Evolutionary conservation across 2,888 invertebrate species (phyloP).

Genomic region (Acleris cristana): DNA sequence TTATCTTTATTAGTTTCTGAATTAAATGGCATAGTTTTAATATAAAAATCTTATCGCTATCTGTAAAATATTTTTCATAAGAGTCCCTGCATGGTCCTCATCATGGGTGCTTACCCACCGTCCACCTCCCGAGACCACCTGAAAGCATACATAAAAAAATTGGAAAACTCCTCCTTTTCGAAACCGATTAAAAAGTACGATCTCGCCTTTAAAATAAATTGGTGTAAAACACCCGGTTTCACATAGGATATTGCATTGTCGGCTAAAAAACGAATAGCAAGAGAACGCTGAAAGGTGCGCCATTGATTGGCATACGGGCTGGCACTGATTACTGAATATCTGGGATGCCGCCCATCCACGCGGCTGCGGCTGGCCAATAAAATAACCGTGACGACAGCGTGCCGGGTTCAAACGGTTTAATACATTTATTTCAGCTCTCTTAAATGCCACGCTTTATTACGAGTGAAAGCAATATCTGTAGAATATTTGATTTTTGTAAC

Average conservation of each 20-base stretch:
- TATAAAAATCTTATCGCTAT: too few relatives aligned
- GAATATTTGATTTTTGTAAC: too few relatives aligned
- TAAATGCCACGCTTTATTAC: background rate
- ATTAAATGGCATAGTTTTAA: too few relatives aligned
- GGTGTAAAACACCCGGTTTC: conserved; percentile 2
- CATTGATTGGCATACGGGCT: conserved; percentile 58
- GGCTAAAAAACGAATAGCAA: conserved; percentile 34
- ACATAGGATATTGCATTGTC: conserved; percentile 34
- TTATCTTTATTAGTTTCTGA: too few relatives aligned
- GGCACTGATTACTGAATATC: conserved; percentile 66
- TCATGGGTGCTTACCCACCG: too few relatives aligned
- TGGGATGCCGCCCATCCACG: conserved; percentile 50
- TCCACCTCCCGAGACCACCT: too few relatives aligned
- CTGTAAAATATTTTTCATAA: too few relatives aligned
- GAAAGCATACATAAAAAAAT: too few relatives aligned
- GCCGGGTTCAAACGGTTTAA: conserved; percentile 17
- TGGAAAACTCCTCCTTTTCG: too few relatives aligned
- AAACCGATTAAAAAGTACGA: too few relatives aligned
- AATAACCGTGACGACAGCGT: conserved; percentile 17
- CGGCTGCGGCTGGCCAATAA: conserved; percentile 20
- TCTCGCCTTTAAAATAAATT: conserved; percentile 7
- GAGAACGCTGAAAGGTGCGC: conserved; percentile 51
- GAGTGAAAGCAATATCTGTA: too few relatives aligned
- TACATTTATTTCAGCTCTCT: conserved; percentile 11
- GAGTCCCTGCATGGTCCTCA: too few relatives aligned